Percentiles rank a stretch among this genome's conserved stretches.
These are phyloP conservation scores for Coregonus sp. DNA, from an alignment of 2,797 vertebrate species.

Conservation along the genomic window DNA sequence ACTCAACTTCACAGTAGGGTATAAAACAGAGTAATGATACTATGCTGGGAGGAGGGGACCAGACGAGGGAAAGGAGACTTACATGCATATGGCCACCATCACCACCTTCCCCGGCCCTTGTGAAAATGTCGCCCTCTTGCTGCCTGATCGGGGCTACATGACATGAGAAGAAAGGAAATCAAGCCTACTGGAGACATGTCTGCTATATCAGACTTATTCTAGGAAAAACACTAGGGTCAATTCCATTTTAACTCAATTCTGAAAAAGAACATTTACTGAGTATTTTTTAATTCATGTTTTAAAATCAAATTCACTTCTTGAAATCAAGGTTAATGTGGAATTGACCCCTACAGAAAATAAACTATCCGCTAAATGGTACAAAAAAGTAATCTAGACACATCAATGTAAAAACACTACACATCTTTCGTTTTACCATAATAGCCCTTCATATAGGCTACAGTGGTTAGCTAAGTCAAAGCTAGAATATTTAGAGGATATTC, in stretches of 20 bases:
- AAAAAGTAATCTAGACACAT: too few relatives aligned
- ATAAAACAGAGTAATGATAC: background rate
- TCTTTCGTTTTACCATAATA: too few relatives aligned
- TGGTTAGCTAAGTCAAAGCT: background rate
- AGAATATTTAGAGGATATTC: background rate
- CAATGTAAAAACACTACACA: too few relatives aligned
- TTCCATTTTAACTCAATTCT: background rate
- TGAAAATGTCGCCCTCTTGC: constrained; percentile 82
- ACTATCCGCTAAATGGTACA: too few relatives aligned
- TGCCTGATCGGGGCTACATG: constrained; percentile 88
- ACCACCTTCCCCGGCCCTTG: constrained; percentile 98
- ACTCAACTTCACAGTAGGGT: background rate
- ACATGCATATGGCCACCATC: constrained; percentile 99
- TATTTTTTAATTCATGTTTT: too few relatives aligned
- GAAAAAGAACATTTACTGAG: too few relatives aligned
- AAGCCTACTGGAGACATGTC: background rate
- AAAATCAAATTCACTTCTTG: too few relatives aligned
- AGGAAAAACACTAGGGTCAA: background rate
- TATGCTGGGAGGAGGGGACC: background rate
- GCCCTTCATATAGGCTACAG: too few relatives aligned
- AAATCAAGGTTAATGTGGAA: too few relatives aligned
- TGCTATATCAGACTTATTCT: background rate
- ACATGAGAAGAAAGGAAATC: background rate
- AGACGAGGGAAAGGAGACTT: constrained; percentile 67
- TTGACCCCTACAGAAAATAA: too few relatives aligned